These are phyloP conservation scores for Drosophila melanica DNA, from an alignment of 1,140 invertebrate species.

Conservation along the genomic window DNA sequence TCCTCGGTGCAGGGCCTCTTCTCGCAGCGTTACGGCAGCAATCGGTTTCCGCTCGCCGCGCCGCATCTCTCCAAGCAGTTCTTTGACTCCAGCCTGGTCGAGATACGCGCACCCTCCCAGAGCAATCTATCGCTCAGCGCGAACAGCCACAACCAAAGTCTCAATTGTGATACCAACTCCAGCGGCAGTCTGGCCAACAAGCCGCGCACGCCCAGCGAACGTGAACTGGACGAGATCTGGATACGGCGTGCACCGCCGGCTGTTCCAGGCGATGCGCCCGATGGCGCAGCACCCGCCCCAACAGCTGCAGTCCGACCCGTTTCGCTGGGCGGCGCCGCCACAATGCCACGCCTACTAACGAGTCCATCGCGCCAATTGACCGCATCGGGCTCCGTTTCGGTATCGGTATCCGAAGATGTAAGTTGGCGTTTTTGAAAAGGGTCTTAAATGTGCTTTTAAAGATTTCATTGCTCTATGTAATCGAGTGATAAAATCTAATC, in stretches of 20 bases:
- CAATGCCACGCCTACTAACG: slow-evolving; percentile 65
- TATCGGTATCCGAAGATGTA: slow-evolving; percentile 79
- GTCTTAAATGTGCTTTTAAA: too few relatives aligned
- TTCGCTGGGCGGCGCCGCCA: slow-evolving; percentile 56
- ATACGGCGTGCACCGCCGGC: slow-evolving; percentile 49
- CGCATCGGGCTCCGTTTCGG: slow-evolving; percentile 61
- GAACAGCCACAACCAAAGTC: slow-evolving; percentile 63
- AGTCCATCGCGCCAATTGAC: slow-evolving; percentile 61
- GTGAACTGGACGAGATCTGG: slow-evolving; percentile 78
- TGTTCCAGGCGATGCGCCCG: neutral
- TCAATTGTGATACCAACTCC: slow-evolving; percentile 65
- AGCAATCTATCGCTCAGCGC: slow-evolving; percentile 87
- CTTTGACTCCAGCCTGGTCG: slow-evolving; percentile 91
- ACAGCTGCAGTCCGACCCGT: slow-evolving; percentile 32
- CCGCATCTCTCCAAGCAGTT: slow-evolving; percentile 90
- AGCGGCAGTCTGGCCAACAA: slow-evolving; percentile 57
- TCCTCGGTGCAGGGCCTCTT: slow-evolving; percentile 85
- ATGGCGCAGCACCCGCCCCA: neutral
- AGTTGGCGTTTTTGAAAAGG: slow-evolving; percentile 31
- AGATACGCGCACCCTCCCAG: slow-evolving; percentile 90
- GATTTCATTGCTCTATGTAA: too few relatives aligned
- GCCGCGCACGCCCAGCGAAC: slow-evolving; percentile 66
- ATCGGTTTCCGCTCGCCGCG: slow-evolving; percentile 73
- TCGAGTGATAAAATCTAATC: too few relatives aligned
- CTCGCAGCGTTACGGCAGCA: slow-evolving; percentile 78